These are phyloP conservation scores for Pegoplata infirma DNA, from an alignment of 2,888 invertebrate genomes.

Conservation along the genomic window DNA sequence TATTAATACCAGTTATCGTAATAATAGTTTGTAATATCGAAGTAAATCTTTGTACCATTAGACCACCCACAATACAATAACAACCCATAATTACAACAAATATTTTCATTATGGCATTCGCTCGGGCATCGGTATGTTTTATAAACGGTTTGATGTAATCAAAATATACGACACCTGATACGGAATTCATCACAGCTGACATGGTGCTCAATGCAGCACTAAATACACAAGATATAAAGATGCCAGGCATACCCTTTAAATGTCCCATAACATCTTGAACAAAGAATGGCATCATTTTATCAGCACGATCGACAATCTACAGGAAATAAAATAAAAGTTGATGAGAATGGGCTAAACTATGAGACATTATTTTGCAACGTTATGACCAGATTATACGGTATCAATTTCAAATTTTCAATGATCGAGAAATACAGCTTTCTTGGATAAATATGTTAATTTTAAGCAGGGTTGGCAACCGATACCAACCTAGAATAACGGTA, in stretches of 20 bases:
- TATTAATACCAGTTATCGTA: slow-evolving; percentile 78
- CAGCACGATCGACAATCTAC: slow-evolving; percentile 75
- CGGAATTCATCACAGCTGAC: slow-evolving; percentile 80
- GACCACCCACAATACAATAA: slow-evolving; percentile 81
- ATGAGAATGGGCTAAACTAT: too few species aligned
- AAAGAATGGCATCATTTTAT: slow-evolving; percentile 81
- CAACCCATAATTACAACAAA: slow-evolving; percentile 79
- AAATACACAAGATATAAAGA: slow-evolving; percentile 82
- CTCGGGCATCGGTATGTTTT: slow-evolving; percentile 77
- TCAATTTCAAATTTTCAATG: too few species aligned
- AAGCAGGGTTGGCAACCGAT: too few species aligned
- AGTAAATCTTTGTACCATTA: slow-evolving; percentile 78
- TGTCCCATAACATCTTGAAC: slow-evolving; percentile 80
- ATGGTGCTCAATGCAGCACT: slow-evolving; percentile 82
- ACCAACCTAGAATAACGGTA: too few species aligned
- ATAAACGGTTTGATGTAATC: slow-evolving; percentile 79
- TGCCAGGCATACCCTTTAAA: slow-evolving; percentile 80
- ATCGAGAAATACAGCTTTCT: too few species aligned
- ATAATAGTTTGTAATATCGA: slow-evolving; percentile 79
- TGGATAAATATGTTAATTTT: too few species aligned
- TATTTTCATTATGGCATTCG: slow-evolving; percentile 79
- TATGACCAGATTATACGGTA: too few species aligned
- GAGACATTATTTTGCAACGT: too few species aligned
- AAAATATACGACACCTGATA: slow-evolving; percentile 80
- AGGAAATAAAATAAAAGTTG: too few species aligned